Evolutionary conservation across 2,797 vertebrate species (phyloP), one percentile per base, ranked within the genome.

Genomic region (Stomatorhinus walkeri): DNA sequence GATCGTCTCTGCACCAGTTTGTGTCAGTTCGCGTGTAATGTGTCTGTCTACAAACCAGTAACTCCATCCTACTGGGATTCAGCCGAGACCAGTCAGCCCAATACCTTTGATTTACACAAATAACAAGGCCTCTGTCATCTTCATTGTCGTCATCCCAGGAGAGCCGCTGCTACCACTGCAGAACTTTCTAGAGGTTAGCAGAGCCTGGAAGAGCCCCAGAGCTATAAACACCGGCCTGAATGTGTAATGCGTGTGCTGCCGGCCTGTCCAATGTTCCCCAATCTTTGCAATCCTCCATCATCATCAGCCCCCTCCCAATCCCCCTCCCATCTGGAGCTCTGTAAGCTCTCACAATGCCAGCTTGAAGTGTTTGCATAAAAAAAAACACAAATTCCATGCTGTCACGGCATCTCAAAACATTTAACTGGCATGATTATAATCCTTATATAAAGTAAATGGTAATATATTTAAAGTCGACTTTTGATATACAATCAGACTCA

Each of bases 401-500:
- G 72, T 79, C 72, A 79, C 72, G 0, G 14, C 72, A 79, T n/a
- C 72, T 40, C 36, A 79, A 46, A 46, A 79, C 32, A 46, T 43
- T 79, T 79, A 43, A 79, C 72, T 79, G 72, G 36, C 28, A 79
- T n/a, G 19, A 84, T 49, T 84, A 84, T 84, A 84, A 84, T 84
- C 22, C 22, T 48, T 22, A 84, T 84, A 24, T 48, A 51, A 51
- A 48, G 43, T 84, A 49, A 84, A 48, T 22, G 40, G 81, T 84
- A 72, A 72, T 72, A 72, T 36, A 72, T 72, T 32, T 16, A 36
- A 36, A 72, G 64, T 72, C 64, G 12, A 72, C 64, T 72, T 72
- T 72, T 72, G 28, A 72, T 36, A 36, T 16, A 36, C 28, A 64
- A 8, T 28, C 59, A 72, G 24, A 16, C 64, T 72, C 4, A 1